Evolutionary conservation across 2,113 vertebrate genomes (phyloP), one percentile per base, ranked within the genome.

Genomic region (Piaya cayana): DNA sequence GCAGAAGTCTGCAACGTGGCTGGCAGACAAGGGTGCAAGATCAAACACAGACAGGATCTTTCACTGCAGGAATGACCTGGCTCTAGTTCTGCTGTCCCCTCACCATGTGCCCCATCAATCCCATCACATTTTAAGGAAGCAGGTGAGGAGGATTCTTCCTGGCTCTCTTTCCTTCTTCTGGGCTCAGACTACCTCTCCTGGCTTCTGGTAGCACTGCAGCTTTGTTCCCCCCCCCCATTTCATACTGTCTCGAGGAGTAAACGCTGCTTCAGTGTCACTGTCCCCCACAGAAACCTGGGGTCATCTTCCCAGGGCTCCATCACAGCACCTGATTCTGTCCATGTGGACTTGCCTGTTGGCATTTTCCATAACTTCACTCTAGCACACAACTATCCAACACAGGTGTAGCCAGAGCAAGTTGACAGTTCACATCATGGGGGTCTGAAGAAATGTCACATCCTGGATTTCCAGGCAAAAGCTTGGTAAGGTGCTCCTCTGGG

Each of bases 171-270:
- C 37, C 18, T 79, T 84, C 58, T 60, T 23, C 39, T 52, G 49
- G 58, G 11, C 53, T 94, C 65, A 84, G 43, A 75, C 95, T 95
- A 90, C 96, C 90, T 79, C 93, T 96, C 78, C 87, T 90, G 92
- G 90, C 36, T 34, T 52, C 78, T n/a, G 43, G 8, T 11, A 72
- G 69, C 65, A 76, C 85, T 79, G 65, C 90, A 91, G 4, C 27
- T n/a, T 39, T 76, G 25, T 16, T 3, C 11, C 16, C 1, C 11
- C 45, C 2, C 23, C 62, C 17, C 52, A 5, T 26, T 86, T 4
- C 58, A 43, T 42, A 11, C 26, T 15, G 34, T 27, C 29, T 29
- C 20, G 42, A 47, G 29, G 34, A 78, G 37, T n/a, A 58, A 62
- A 69, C 9, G 18, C 6, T 2, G 0, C 14, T 76, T 82, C 56